A percentile compares a stretch with the other conserved stretches of the same genome.
Conservation (phyloP, 2,113 vertebrate species). For the Clarias macrocephalus region DNA sequence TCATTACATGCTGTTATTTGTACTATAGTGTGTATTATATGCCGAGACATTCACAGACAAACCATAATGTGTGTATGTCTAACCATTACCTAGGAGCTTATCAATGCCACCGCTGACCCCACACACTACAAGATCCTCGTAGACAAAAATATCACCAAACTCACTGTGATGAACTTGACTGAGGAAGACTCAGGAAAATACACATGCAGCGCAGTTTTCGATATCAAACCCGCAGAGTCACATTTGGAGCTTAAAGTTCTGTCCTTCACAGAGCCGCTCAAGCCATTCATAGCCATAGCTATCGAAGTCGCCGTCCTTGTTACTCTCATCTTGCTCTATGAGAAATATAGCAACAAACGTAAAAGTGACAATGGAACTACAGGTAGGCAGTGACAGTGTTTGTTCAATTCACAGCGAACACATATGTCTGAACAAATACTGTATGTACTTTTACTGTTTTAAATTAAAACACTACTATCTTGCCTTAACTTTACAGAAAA, state of each 20-base stretch:
- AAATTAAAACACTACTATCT: neutral
- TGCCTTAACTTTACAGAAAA: conserved; percentile 62
- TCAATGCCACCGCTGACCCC: conserved; percentile 42
- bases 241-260: conserved; percentile 74
- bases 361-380: conserved; percentile 31
- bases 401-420: neutral
- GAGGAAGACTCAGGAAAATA: conserved; percentile 74
- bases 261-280: conserved; percentile 80
- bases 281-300: conserved; percentile 79
- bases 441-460: neutral
- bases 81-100: conserved; percentile 53
- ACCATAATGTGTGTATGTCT: neutral
- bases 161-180: conserved; percentile 73
- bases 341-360: conserved; percentile 66
- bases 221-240: conserved; percentile 59
- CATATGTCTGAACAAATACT: neutral
- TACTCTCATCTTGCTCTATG: conserved; percentile 75
- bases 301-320: conserved; percentile 79
- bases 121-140: conserved; percentile 53
- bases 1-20: neutral
- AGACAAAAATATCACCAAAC: conserved; percentile 37
- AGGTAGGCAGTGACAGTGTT: conserved; percentile 56
- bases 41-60: neutral
- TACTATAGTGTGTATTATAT: neutral
- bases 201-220: conserved; percentile 77